Evolutionary conservation across 2,797 vertebrate genomes (phyloP).

Genomic region (Microcaecilia unicolor): DNA sequence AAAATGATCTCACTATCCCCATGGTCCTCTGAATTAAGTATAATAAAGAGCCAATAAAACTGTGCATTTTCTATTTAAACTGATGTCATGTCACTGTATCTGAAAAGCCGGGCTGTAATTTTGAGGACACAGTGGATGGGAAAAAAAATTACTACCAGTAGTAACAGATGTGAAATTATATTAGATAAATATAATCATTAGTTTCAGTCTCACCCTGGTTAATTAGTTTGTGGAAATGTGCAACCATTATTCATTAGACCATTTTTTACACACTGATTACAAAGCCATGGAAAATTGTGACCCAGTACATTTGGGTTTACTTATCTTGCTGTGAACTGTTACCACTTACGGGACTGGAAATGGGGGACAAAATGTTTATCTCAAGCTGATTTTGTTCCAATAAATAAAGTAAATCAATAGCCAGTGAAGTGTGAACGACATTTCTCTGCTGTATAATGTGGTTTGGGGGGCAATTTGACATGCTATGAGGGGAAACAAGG

Average conservation of each 20-base stretch:
- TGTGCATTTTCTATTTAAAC: conserved; percentile 32
- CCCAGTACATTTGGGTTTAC: conserved; percentile 80
- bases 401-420: conserved; percentile 98
- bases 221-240: conserved; percentile 98
- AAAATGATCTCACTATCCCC: conserved; percentile 3
- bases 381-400: conserved; percentile 91
- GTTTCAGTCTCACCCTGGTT: conserved; percentile 94
- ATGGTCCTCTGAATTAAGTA: conserved; percentile 6
- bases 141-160: conserved; percentile 57
- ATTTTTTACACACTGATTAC: conserved; percentile 96
- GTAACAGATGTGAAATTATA: conserved; percentile 95
- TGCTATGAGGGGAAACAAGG: conserved; percentile 73
- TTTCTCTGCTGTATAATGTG: conserved; percentile 81
- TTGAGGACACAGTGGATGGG: conserved; percentile 42
- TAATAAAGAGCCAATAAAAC: conserved; percentile 23
- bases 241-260: conserved; percentile 95
- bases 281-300: conserved; percentile 86
- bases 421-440: conserved; percentile 92
- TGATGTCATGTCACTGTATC: conserved; percentile 33
- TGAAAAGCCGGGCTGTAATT: conserved; percentile 50
- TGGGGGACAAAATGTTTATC: conserved; percentile 86
- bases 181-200: conserved; percentile 98
- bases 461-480: conserved; percentile 73
- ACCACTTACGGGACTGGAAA: conserved; percentile 71
- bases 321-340: conserved; percentile 74